Conservation (phyloP, 1,140 invertebrate species). For the Uloborus diversus region DNA sequence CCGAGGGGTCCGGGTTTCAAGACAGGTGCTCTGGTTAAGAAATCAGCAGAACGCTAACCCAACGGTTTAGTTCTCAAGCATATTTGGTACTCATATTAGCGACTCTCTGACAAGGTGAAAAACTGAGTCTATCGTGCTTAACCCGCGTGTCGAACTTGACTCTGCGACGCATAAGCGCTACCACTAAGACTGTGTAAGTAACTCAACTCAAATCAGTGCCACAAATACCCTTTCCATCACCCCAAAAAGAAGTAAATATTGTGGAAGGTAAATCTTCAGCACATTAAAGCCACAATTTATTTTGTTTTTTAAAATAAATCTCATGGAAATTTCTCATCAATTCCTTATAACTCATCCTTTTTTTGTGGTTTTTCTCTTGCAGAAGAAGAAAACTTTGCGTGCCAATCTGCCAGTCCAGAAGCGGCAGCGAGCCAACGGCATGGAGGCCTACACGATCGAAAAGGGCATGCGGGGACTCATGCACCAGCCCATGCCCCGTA, state of each 20-base stretch:
- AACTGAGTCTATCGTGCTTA: too few relatives aligned
- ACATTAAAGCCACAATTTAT: neutral
- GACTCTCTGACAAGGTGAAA: too few relatives aligned
- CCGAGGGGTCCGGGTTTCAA: too few relatives aligned
- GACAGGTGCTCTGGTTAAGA: too few relatives aligned
- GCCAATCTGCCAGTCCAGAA: slow-evolving; percentile 78
- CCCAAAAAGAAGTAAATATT: neutral
- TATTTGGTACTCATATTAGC: too few relatives aligned
- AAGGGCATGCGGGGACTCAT: slow-evolving; percentile 40
- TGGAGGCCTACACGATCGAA: slow-evolving; percentile 63
- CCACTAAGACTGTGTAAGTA: neutral
- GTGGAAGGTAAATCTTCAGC: neutral
- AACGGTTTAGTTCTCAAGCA: too few relatives aligned
- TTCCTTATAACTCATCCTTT: neutral
- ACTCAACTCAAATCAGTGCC: too few relatives aligned
- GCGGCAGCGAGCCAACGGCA: slow-evolving; percentile 81
- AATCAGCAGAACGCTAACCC: too few relatives aligned
- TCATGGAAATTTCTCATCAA: neutral
- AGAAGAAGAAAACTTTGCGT: slow-evolving; percentile 87
- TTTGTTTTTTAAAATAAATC: neutral
- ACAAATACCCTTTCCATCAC: too few relatives aligned
- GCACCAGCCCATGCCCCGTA: neutral
- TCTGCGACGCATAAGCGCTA: neutral
- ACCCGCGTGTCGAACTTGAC: too few relatives aligned
- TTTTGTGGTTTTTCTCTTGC: slow-evolving; percentile 60